Evolutionary conservation across 2,888 invertebrate species (phyloP).

Genomic region (Ophraella communa): DNA sequence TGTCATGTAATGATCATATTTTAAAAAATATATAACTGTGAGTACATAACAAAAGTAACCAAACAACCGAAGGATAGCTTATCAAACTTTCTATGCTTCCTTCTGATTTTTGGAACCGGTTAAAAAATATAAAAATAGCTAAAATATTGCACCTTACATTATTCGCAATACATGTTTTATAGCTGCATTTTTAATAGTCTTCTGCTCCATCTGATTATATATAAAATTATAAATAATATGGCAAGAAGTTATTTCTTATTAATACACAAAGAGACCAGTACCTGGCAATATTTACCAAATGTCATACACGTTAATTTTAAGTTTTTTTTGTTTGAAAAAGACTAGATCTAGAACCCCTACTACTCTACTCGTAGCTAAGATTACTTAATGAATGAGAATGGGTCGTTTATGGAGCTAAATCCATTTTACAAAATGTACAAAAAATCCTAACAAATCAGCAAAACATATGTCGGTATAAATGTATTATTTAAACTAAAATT

Average conservation of each 20-base stretch:
- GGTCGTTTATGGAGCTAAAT: conserved; percentile 37
- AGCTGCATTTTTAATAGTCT: not conserved
- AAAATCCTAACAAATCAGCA: not conserved
- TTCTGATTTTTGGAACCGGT: no score
- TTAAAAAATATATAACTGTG: no score
- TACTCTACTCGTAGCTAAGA: conserved; percentile 55
- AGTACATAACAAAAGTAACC: no score
- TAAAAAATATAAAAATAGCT: not conserved
- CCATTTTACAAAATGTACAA: conserved; percentile 23
- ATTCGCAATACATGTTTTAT: not conserved
- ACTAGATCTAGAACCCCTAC: conserved; percentile 51
- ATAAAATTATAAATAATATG: not conserved
- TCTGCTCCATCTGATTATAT: not conserved
- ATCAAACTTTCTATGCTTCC: no score
- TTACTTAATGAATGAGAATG: conserved; percentile 48
- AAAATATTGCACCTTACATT: not conserved
- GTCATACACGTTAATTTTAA: conserved; percentile 51
- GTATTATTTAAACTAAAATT: no score
- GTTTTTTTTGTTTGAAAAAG: conserved; percentile 43
- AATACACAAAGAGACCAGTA: conserved; percentile 38
- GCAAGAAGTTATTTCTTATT: not conserved
- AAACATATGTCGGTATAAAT: no score
- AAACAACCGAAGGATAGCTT: no score
- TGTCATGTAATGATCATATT: no score
- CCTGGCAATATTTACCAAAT: conserved; percentile 42